Evolutionary conservation across 2,797 vertebrate genomes (phyloP).

Genomic region (Onychomys arenicola): DNA sequence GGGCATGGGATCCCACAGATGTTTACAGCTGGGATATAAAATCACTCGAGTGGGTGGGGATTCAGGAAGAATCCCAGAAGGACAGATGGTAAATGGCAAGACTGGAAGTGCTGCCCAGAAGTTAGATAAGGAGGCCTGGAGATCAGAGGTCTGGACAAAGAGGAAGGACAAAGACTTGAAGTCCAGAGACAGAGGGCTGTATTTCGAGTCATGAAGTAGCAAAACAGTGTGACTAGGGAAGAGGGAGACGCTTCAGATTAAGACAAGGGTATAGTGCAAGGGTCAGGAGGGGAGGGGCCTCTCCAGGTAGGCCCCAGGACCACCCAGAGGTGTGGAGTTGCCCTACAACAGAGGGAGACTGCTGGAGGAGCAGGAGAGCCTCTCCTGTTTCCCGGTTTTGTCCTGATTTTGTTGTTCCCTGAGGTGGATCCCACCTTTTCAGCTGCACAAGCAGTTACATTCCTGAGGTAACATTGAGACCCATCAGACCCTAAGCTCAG

Average conservation of each 20-base stretch:
- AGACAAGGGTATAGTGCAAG: background rate
- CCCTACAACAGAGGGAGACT: background rate
- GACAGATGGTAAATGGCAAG: background rate
- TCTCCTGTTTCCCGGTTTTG: background rate
- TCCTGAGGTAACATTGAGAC: background rate
- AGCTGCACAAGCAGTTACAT: background rate
- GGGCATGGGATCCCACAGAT: background rate
- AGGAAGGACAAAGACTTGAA: background rate
- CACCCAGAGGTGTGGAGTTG: background rate
- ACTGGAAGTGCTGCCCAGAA: background rate
- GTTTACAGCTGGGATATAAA: background rate
- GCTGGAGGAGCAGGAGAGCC: background rate
- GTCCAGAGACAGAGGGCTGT: background rate
- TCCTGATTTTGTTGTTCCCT: background rate
- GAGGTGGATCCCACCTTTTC: background rate
- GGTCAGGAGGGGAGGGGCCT: background rate
- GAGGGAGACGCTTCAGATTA: background rate
- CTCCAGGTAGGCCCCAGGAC: background rate
- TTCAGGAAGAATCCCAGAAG: background rate
- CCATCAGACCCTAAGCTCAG: background rate
- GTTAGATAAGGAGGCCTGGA: background rate
- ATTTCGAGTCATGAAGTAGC: background rate
- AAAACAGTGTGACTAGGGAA: background rate
- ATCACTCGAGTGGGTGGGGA: background rate
- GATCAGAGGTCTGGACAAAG: background rate